Evolutionary conservation across 2,888 invertebrate species (phyloP).

Genomic region (Busseola fusca): DNA sequence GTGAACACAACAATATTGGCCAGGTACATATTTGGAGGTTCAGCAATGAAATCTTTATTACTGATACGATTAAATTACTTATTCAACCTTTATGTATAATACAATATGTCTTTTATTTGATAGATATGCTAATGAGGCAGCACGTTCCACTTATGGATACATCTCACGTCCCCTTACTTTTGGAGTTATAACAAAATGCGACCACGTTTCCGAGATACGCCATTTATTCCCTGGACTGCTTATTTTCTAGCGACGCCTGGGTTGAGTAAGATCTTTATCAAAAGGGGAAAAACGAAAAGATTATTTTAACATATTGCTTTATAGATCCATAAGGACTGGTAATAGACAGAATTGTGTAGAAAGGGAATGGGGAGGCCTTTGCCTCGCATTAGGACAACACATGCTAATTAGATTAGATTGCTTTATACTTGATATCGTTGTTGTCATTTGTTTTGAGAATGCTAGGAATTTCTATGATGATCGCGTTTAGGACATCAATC

Average conservation of each 20-base stretch:
- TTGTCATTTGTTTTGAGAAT: neutral
- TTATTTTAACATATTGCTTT: conserved; percentile 19
- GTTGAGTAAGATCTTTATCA: conserved; percentile 45
- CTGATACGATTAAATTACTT: neutral
- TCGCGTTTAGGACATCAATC: neutral
- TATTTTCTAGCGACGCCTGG: conserved; percentile 23
- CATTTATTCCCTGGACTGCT: conserved; percentile 35
- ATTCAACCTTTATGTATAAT: neutral
- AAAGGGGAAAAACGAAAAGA: neutral
- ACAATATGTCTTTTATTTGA: conserved; percentile 13
- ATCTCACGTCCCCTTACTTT: conserved; percentile 35
- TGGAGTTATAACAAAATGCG: conserved; percentile 37
- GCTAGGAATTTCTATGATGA: neutral
- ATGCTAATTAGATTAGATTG: neutral
- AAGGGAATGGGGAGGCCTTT: too few species aligned
- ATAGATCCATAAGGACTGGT: neutral
- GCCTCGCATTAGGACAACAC: too few species aligned
- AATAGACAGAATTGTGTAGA: too few species aligned
- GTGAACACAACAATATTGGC: neutral
- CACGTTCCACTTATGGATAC: conserved; percentile 10
- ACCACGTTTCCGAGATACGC: conserved; percentile 40
- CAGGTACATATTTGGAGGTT: neutral
- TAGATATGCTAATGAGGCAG: conserved; percentile 32
- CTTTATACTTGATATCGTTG: conserved; percentile 6
- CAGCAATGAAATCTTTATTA: neutral